Conservation (phyloP, 1,140 invertebrate species). For the Idris sp. region DNA sequence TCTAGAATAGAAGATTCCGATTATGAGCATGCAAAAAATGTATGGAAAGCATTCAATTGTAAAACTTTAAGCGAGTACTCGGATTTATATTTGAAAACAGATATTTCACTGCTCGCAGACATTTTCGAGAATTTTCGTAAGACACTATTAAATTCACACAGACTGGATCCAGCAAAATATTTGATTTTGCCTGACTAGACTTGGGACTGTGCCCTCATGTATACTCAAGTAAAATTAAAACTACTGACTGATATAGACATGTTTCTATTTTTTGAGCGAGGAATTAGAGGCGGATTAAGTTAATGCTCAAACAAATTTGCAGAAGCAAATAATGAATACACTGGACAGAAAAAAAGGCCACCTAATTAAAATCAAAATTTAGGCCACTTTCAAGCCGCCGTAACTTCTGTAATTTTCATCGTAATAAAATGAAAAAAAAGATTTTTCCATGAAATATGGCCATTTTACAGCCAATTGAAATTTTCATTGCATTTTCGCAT, state of each 20-base stretch:
- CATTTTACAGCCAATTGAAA: too few species aligned
- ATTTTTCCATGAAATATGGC: too few species aligned
- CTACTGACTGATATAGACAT: constrained; percentile 25
- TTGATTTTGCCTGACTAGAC: neutral
- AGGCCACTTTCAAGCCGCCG: too few species aligned
- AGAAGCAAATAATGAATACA: constrained; percentile 23
- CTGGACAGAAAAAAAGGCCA: too few species aligned
- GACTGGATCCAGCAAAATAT: neutral
- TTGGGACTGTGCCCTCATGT: constrained; percentile 3
- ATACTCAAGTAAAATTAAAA: constrained; percentile 1
- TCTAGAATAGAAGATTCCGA: neutral
- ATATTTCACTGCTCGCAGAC: constrained; percentile 25
- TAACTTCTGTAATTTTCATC: too few species aligned
- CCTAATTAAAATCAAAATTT: too few species aligned
- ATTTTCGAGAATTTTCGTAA: constrained; percentile 33
- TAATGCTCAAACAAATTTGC: constrained; percentile 11
- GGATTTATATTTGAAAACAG: constrained; percentile 35
- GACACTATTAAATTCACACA: constrained; percentile 5
- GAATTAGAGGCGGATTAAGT: constrained; percentile 10
- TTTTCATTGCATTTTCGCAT: too few species aligned
- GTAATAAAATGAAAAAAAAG: too few species aligned
- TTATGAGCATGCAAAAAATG: too few species aligned
- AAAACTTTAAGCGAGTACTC: too few species aligned
- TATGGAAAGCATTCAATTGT: too few species aligned
- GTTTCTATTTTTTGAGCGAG: neutral